phyloP scores from a whole-genome alignment of 2,797 vertebrate genomes.

The Ctenochaetus hawaiiensis region DNA sequence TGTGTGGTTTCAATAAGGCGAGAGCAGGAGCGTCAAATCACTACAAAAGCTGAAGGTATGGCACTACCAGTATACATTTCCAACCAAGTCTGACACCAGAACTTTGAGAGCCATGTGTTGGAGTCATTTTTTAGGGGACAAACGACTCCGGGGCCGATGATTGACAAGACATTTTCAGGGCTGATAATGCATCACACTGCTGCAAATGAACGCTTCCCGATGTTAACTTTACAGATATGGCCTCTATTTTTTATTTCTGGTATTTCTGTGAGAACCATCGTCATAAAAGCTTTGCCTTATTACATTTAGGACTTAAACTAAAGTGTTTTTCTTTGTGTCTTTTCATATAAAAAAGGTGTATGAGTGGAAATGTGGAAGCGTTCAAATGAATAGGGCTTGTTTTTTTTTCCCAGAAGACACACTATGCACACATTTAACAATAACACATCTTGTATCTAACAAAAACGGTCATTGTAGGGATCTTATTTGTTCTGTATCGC shows the following conservation, averaged over 20 bases:
- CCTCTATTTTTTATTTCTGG: conserved; percentile 33
- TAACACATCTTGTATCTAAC: conserved; percentile 36
- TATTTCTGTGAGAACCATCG: conserved; percentile 20
- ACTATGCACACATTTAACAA: conserved; percentile 22
- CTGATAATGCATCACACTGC: neutral
- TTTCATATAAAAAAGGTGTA: neutral
- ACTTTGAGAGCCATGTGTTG: neutral
- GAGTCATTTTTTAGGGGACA: conserved; percentile 27
- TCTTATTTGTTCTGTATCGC: conserved; percentile 42
- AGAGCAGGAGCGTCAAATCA: conserved; percentile 58
- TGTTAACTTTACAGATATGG: conserved; percentile 24
- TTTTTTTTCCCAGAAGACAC: neutral
- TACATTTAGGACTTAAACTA: conserved; percentile 2
- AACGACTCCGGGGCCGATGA: neutral
- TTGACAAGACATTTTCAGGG: conserved; percentile 1
- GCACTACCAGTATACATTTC: neutral
- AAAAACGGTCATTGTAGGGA: conserved; percentile 46
- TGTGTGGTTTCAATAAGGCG: conserved; percentile 78
- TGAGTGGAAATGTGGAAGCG: conserved; percentile 43
- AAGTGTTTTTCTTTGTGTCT: conserved; percentile 20
- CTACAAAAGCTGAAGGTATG: conserved; percentile 39
- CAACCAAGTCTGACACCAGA: conserved; percentile 3
- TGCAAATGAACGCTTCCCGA: conserved; percentile 35
- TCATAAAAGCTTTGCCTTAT: conserved; percentile 40
- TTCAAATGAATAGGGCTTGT: conserved; percentile 26